Evolutionary conservation across 2,113 vertebrate genomes (phyloP).

Genomic region (Tragelaphus imberbis): DNA sequence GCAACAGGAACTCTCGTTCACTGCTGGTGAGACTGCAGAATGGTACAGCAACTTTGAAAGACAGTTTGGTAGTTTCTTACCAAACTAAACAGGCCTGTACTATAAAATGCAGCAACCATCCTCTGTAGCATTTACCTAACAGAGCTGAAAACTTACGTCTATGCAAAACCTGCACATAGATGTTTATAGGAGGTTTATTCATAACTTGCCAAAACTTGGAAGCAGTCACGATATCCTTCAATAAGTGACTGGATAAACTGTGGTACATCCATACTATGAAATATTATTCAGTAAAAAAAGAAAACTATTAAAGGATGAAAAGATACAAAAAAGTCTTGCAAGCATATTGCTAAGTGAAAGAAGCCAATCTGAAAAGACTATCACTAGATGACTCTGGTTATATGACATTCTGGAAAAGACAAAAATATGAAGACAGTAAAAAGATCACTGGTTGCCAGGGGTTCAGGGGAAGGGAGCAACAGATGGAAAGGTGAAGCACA

Average conservation of each 20-base stretch:
- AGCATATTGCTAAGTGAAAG: not conserved
- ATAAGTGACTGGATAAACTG: not conserved
- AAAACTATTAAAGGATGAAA: not conserved
- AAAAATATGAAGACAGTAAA: not conserved
- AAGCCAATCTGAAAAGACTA: not conserved
- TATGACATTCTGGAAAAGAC: not conserved
- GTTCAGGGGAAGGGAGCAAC: not conserved
- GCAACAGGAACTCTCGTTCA: not conserved
- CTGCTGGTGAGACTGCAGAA: not conserved
- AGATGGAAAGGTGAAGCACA: not conserved
- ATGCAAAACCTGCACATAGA: not conserved
- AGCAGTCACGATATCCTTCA: not conserved
- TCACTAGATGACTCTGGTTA: not conserved
- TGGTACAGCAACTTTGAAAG: not conserved
- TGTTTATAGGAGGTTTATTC: not conserved
- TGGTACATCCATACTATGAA: not conserved
- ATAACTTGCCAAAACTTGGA: not conserved
- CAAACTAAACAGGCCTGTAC: not conserved
- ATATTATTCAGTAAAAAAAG: not conserved
- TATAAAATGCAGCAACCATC: not conserved
- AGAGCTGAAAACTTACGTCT: not conserved
- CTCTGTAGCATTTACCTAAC: not conserved
- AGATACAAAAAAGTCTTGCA: not conserved
- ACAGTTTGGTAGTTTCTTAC: not conserved
- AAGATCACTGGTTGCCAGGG: not conserved